These are phyloP conservation scores for Andrena fulva DNA, from an alignment of 2,888 invertebrate species.

Conservation along the genomic window DNA sequence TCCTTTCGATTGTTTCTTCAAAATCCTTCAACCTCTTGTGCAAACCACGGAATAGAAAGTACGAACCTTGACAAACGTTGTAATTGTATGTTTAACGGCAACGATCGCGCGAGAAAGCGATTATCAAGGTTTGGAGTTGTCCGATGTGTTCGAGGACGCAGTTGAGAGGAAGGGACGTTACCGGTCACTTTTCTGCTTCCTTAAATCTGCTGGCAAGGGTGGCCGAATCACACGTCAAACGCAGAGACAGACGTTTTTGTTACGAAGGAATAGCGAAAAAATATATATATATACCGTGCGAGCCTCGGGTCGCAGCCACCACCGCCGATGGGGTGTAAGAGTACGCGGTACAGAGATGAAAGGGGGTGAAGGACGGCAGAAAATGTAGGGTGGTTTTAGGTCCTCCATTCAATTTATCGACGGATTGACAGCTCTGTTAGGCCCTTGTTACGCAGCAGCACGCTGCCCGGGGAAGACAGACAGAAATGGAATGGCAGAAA, in stretches of 20 bases:
- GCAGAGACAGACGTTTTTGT: conserved; percentile 80
- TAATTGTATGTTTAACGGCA: background rate
- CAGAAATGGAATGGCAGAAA: conserved; percentile 42
- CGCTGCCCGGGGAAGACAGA: conserved; percentile 57
- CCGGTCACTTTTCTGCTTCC: conserved; percentile 72
- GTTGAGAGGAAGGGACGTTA: conserved; percentile 31
- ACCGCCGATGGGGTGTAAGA: conserved; percentile 73
- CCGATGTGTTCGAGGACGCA: background rate
- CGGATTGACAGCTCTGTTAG: conserved; percentile 84
- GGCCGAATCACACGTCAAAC: conserved; percentile 80
- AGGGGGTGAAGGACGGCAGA: conserved; percentile 75
- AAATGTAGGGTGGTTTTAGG: conserved; percentile 82
- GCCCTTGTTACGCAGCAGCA: conserved; percentile 80
- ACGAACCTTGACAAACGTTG: background rate
- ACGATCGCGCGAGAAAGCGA: background rate
- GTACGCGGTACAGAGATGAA: conserved; percentile 72
- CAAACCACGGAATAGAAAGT: background rate
- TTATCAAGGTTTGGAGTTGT: conserved; percentile 18
- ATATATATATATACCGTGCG: conserved; percentile 65
- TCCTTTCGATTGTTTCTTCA: no score
- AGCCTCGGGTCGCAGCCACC: conserved; percentile 67
- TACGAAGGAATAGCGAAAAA: conserved; percentile 64
- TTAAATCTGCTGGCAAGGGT: conserved; percentile 71
- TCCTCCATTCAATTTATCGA: conserved; percentile 84
- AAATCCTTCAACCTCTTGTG: no score